phyloP scores from a whole-genome alignment of 2,888 invertebrate species.

The Cantharis flavilabris region DNA sequence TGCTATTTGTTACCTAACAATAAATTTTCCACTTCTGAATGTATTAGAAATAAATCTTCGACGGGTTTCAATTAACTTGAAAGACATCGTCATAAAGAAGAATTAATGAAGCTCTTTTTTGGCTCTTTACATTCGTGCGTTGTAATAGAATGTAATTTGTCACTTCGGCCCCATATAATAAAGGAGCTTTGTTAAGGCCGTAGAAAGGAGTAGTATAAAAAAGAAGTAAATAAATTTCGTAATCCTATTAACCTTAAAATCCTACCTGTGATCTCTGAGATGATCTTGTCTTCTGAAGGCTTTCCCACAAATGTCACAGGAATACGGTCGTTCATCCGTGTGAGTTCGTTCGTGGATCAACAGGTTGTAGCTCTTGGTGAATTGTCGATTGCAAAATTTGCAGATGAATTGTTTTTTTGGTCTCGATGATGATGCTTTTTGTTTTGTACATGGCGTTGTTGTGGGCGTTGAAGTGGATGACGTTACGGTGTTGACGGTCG shows the following conservation, averaged over 20 bases:
- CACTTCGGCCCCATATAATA: not conserved
- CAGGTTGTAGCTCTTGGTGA: conserved; percentile 97
- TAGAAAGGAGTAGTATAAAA: not conserved
- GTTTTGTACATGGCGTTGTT: conserved; percentile 52
- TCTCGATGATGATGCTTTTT: conserved; percentile 62
- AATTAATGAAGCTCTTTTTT: not conserved
- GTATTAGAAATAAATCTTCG: not conserved
- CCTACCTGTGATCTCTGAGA: conserved; percentile 89
- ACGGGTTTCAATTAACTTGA: not conserved
- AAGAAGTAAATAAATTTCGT: not conserved
- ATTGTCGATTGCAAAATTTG: conserved; percentile 95
- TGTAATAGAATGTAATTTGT: not conserved
- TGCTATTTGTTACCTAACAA: not conserved
- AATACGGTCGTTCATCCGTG: conserved; percentile 96
- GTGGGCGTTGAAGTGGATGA: conserved; percentile 47
- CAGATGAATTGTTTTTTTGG: conserved; percentile 99
- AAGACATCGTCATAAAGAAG: not conserved
- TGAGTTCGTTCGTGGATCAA: conserved; percentile 97
- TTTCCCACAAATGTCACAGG: conserved; percentile 97
- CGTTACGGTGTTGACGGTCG: conserved; percentile 37
- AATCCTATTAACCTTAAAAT: conserved; percentile 18
- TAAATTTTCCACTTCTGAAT: not conserved
- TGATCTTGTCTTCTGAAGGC: conserved; percentile 97
- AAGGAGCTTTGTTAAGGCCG: not conserved
- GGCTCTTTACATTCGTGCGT: not conserved